phyloP scores from a whole-genome alignment of 2,113 vertebrate genomes.

The Dendrocopos noguchii region DNA sequence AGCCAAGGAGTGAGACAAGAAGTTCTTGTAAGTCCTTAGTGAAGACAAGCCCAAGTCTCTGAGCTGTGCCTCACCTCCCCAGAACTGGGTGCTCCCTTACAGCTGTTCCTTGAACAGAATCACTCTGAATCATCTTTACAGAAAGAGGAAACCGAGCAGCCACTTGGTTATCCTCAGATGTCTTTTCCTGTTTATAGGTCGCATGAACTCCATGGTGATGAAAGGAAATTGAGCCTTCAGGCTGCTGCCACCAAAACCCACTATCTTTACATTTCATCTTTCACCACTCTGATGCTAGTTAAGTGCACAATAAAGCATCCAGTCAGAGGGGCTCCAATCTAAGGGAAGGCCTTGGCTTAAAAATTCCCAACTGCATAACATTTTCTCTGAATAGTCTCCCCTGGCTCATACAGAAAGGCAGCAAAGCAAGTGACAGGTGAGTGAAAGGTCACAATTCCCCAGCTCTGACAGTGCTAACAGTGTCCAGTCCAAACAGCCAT shows the following conservation, averaged over 20 bases:
- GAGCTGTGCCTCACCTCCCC: background rate
- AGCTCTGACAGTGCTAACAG: background rate
- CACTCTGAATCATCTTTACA: background rate
- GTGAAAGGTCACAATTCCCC: background rate
- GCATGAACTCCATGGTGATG: fast-evolving
- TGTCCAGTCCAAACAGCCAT: background rate
- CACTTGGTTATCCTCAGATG: background rate
- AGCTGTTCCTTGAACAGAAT: background rate
- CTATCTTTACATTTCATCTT: background rate
- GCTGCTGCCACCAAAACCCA: background rate
- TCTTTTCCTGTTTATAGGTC: conserved; percentile 20
- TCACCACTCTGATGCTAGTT: fast-evolving
- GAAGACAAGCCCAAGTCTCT: background rate
- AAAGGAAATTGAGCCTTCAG: background rate
- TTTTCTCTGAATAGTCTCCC: background rate
- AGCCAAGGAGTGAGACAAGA: background rate
- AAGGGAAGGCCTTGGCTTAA: background rate
- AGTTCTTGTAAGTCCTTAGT: background rate
- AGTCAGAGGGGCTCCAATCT: fast-evolving
- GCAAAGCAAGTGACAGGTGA: background rate
- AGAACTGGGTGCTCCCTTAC: background rate
- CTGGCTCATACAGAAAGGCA: background rate
- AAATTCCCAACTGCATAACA: fast-evolving
- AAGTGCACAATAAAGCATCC: background rate
- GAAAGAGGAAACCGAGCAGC: background rate